Evolutionary conservation across 2,797 vertebrate genomes (phyloP), one percentile per base, ranked within the genome.

Genomic region (Pseudochaenichthys georgianus): DNA sequence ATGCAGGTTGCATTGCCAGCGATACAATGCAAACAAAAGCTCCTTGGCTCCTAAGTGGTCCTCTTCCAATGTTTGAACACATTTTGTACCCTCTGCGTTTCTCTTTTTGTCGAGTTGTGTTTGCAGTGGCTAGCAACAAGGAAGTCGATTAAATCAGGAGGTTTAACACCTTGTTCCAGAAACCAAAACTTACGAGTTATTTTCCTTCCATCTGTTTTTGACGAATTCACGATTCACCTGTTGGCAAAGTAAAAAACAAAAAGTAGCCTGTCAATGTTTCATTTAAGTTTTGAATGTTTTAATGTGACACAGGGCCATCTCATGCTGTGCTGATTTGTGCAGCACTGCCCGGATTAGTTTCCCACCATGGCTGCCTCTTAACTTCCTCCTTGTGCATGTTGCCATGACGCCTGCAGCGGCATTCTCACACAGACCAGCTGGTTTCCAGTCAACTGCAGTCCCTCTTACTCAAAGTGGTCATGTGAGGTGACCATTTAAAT

Each of bases 311-410:
- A 70, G 61, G 77, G 52, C 48, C 53, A 16, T 79, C 52, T 83
- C 87, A 81, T 41, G 85, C 87, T 89, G 89, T 69, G 87, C 52
- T 66, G 85, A 82, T 84, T 81, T 79, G 55, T 81, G 79, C 77
- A 70, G 63, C 51, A 2, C 43, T 73, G 62, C 77, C 66, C 59
- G 70, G 79, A 82, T 82, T 70, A 73, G 78, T 84, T 90, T 90
- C 84, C 85, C 87, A 89, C 81, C 67, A 67, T 57, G 69, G 70
- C 65, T 78, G 66, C 74, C 80, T 86, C 74, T 75, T 85, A 62
- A 87, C 88, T 82, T 88, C 83, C 83, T 89, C 59, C 80, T 77
- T 72, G 70, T 86, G 63, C 59, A 52, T 43, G 89, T 92, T 92
- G 75, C 86, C 79, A 88, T 86, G 89, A 83, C 73, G 70, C 84